Evolutionary conservation across 2,888 invertebrate genomes (phyloP).

Genomic region (Amaurobius ferox): DNA sequence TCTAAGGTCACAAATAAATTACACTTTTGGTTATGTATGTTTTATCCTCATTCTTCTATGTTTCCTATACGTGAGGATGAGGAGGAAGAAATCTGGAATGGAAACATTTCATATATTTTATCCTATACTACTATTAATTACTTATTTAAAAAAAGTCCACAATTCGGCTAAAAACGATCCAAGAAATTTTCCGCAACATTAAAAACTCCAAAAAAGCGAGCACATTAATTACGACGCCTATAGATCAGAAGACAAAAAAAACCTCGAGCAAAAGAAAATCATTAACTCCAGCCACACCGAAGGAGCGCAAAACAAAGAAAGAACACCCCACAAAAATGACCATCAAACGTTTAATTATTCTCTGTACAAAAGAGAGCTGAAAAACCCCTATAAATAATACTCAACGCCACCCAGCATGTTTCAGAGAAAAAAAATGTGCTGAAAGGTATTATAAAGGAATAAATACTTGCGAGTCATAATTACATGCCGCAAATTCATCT

Average conservation of each 20-base stretch:
- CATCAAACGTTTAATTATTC: constrained; percentile 67
- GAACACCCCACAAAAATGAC: constrained; percentile 29
- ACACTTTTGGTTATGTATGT: no score
- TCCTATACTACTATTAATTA: no score
- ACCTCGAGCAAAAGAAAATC: constrained; percentile 38
- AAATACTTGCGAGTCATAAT: constrained; percentile 34
- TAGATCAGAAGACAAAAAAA: constrained; percentile 20
- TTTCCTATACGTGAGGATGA: no score
- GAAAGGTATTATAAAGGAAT: constrained; percentile 29
- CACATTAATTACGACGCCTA: constrained; percentile 47
- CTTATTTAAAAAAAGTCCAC: no score
- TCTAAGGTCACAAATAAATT: no score
- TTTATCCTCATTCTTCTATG: no score
- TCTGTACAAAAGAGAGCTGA: constrained; percentile 13
- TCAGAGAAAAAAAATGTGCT: background rate
- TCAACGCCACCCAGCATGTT: constrained; percentile 14
- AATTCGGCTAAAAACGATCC: background rate
- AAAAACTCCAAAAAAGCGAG: background rate
- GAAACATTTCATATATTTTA: no score
- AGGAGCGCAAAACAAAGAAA: constrained; percentile 20
- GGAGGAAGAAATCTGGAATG: no score
- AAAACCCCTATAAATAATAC: constrained; percentile 40
- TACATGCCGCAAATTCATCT: constrained; percentile 34
- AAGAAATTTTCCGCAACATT: background rate
- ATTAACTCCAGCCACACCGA: constrained; percentile 41